phyloP scores from a whole-genome alignment of 2,888 invertebrate genomes.

The Andrena fulva region DNA sequence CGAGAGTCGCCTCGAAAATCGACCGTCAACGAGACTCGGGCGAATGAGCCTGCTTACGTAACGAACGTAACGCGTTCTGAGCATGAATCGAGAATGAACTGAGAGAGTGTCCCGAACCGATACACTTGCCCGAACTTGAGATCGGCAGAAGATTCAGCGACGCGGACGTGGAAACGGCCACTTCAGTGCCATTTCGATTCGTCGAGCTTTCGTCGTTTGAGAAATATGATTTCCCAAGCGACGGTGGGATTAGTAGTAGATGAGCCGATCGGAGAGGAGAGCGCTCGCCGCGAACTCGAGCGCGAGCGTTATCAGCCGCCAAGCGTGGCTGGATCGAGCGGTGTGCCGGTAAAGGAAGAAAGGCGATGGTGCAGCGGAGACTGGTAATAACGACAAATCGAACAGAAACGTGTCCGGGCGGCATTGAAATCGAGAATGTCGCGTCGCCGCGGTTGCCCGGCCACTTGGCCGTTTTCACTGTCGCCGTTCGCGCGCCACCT shows the following conservation, averaged over 20 bases:
- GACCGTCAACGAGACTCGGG: slow-evolving; percentile 24
- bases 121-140: too few species aligned
- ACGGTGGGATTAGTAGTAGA: background rate
- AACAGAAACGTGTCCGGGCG: slow-evolving; percentile 51
- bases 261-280: background rate
- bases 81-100: background rate
- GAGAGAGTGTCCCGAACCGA: background rate
- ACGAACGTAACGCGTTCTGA: background rate
- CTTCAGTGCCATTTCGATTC: too few species aligned
- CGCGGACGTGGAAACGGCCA: too few species aligned
- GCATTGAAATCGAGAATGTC: slow-evolving; percentile 70
- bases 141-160: too few species aligned
- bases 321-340: background rate
- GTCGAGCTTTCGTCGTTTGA: too few species aligned
- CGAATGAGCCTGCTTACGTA: slow-evolving; percentile 10
- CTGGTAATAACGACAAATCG: slow-evolving; percentile 58
- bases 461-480: slow-evolving; percentile 56
- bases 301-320: background rate
- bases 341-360: slow-evolving; percentile 10
- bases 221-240: too few species aligned
- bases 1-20: slow-evolving; percentile 62
- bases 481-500: slow-evolving; percentile 49
- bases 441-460: slow-evolving; percentile 44
- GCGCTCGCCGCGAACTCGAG: too few species aligned
- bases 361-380: slow-evolving; percentile 23